Base-by-base conservation (phyloP, 2,113 vertebrate genomes). In the Malurus alboscapulatus region DNA sequence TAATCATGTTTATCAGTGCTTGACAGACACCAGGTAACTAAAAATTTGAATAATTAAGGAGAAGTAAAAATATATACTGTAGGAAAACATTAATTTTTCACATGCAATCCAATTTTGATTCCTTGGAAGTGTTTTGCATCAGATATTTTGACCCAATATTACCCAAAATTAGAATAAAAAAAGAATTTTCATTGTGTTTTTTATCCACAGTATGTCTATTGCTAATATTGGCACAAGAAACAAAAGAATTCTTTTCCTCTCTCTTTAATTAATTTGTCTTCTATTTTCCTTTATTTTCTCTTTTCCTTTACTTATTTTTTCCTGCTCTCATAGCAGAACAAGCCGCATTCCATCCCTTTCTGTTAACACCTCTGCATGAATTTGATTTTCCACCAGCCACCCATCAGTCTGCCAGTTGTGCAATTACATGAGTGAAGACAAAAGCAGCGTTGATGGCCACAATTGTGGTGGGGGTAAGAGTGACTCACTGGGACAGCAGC, bases 401-500 rank as follows among this genome's bases (percentile, higher is more conserved):
- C 29, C 84, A 34, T 90, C 91, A 88, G 32, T 32, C 90, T 67
- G 44, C 21, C 51, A 14, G 73, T 86, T 87, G 44, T 61, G 83
- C 77, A 95, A 93, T 91, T 81, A 72, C 45, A 30, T 48, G 80
- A 40, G 30, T 54, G 80, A 68, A 94, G 86, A 92, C 83, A 92
- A 87, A 92, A 84, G 45, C 68, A 21, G 40, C 14, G 73, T 75
- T 68, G 84, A 94, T 87, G 87, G 88, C 73, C 94, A 81, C 94
- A 88, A 2, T 87, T 92, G 36, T 90, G 92, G 65, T 94, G 48
- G 53, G 69, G 65, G 48, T 68, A 77, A 62, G 57, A 74, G 77
- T 94, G 88, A 96, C 76, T 95, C 92, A 92, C 18, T 87, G 77
- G 92, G 80, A 93, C 83, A 84, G 62, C 65, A 87, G 45, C 86